phyloP scores from a whole-genome alignment of 2,113 vertebrate species.

The Podiceps cristatus region DNA sequence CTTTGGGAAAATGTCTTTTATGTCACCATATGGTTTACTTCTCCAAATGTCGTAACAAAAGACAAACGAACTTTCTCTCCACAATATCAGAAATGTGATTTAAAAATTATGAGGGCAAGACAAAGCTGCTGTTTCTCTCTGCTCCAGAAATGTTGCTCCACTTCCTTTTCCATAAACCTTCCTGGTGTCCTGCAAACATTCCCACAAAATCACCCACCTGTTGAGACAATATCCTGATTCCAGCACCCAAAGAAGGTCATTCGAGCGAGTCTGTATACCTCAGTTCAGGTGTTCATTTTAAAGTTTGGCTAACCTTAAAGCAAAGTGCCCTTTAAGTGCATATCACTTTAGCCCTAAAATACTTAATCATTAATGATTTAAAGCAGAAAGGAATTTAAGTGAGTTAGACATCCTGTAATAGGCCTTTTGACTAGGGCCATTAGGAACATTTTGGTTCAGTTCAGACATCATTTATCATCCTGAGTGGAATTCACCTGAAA shows the following conservation, averaged over 20 bases:
- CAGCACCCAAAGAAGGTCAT: not conserved
- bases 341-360: conserved; percentile 60
- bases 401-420: conserved; percentile 78
- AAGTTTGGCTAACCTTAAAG: conserved; percentile 66
- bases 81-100: not conserved
- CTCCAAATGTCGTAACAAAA: not conserved
- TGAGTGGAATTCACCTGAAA: conserved; percentile 66
- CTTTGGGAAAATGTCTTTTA: not conserved
- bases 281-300: not conserved
- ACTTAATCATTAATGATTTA: conserved; percentile 69
- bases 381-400: conserved; percentile 76
- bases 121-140: not conserved
- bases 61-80: not conserved
- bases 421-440: conserved; percentile 70
- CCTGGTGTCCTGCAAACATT: not conserved
- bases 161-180: not conserved
- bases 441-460: conserved; percentile 70
- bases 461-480: conserved; percentile 69
- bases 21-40: not conserved
- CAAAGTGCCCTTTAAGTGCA: conserved; percentile 49
- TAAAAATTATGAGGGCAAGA: not conserved
- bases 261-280: not conserved
- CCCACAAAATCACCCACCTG: not conserved
- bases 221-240: not conserved
- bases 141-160: not conserved